Evolutionary conservation across 2,888 invertebrate species (phyloP).

Genomic region (Tigriopus californicus): DNA sequence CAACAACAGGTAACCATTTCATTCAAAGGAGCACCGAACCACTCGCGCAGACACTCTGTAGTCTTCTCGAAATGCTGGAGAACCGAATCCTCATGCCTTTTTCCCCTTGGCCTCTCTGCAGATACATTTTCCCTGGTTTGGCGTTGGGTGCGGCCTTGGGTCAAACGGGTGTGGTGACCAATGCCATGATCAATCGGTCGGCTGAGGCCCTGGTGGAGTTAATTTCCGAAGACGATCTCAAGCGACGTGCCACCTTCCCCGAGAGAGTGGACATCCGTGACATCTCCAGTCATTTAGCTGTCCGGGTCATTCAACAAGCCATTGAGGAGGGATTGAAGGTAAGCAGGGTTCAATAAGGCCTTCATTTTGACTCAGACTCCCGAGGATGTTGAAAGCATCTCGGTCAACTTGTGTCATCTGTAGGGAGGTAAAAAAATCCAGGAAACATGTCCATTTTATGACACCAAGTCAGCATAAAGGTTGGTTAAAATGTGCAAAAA

Average conservation of each 20-base stretch:
- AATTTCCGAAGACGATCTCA: slow-evolving; percentile 10
- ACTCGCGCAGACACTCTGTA: neutral
- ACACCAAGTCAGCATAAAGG: too few species aligned
- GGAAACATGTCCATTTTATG: too few species aligned
- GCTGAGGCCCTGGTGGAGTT: slow-evolving; percentile 14
- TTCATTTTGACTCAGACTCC: too few species aligned
- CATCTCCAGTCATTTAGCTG: slow-evolving; percentile 7
- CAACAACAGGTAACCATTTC: slow-evolving; percentile 10
- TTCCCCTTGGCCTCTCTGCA: neutral
- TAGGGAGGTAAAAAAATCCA: too few species aligned
- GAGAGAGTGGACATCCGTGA: slow-evolving; percentile 5
- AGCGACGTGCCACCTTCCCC: slow-evolving; percentile 12
- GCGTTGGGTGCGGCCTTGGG: slow-evolving; percentile 12
- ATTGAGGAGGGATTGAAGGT: slow-evolving; percentile 6
- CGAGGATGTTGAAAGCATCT: too few species aligned
- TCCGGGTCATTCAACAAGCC: slow-evolving; percentile 8
- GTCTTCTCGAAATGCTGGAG: neutral
- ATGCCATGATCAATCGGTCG: slow-evolving; percentile 13
- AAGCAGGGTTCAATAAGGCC: too few species aligned
- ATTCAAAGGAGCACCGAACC: neutral
- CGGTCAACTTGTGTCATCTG: too few species aligned
- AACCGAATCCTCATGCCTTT: neutral
- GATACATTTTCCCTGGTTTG: slow-evolving; percentile 15
- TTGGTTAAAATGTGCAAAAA: too few species aligned
- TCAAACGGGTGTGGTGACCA: slow-evolving; percentile 12